Conservation (phyloP, 2,888 invertebrate species). For the Aspidiotus rigidus region DNA sequence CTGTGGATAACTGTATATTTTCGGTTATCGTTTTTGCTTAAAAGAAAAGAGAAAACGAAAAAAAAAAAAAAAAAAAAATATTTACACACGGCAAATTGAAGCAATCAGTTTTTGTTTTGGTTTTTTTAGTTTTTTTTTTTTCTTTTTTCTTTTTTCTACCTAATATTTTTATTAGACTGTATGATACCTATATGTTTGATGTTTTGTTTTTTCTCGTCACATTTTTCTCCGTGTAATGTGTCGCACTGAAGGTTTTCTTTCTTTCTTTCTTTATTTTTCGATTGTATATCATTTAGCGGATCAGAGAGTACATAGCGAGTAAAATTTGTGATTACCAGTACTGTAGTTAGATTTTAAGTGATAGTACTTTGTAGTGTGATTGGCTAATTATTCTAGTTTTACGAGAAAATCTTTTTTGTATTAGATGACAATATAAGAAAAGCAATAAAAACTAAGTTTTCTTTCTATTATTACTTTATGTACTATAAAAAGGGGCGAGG, state of each 20-base stretch:
- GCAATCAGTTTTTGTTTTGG: slow-evolving; percentile 7
- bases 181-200: not conserved
- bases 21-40: not conserved
- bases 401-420: slow-evolving; percentile 20
- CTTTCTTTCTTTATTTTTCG: slow-evolving; percentile 15
- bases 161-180: not conserved
- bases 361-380: slow-evolving; percentile 30
- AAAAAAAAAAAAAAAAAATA: not conserved
- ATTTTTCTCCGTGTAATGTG: slow-evolving; percentile 15
- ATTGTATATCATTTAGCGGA: slow-evolving; percentile 7
- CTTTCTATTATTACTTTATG: slow-evolving; percentile 28
- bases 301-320: slow-evolving; percentile 32
- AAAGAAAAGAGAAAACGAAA: slow-evolving; percentile 6
- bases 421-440: slow-evolving; percentile 34
- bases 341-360: slow-evolving; percentile 30
- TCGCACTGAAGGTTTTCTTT: slow-evolving; percentile 31
- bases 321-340: slow-evolving; percentile 33
- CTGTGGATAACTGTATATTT: not conserved
- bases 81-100: slow-evolving; percentile 1
- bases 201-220: slow-evolving; percentile 5
- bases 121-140: not conserved
- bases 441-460: slow-evolving; percentile 31
- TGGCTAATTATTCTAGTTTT: slow-evolving; percentile 31
- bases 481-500: slow-evolving; percentile 17
- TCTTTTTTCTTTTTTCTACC: not conserved